These are phyloP conservation scores for Echinops telfairi DNA, from an alignment of 2,113 vertebrate species.

Conservation along the genomic window DNA sequence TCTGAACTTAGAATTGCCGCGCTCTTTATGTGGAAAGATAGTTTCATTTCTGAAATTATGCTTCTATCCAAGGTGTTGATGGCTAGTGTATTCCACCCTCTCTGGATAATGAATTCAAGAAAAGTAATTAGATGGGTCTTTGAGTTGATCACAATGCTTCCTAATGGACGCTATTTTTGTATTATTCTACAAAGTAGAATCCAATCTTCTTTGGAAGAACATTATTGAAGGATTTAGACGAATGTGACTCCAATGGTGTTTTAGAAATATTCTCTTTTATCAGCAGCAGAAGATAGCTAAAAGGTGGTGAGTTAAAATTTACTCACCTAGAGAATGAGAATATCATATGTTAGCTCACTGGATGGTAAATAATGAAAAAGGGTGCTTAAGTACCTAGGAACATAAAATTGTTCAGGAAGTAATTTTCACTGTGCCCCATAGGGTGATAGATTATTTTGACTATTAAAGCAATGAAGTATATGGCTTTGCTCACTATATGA, in stretches of 20 bases:
- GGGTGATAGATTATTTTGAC: background rate
- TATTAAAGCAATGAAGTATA: background rate
- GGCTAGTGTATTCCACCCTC: background rate
- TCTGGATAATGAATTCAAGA: conserved; percentile 43
- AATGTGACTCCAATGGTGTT: background rate
- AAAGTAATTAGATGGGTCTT: conserved; percentile 32
- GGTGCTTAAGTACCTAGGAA: background rate
- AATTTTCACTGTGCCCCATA: background rate
- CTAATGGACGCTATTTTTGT: background rate
- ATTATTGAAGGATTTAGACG: conserved; percentile 24
- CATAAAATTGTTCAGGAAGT: background rate
- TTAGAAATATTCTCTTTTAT: conserved; percentile 10
- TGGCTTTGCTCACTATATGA: background rate
- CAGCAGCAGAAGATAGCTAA: conserved; percentile 27
- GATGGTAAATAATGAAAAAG: too few relatives aligned
- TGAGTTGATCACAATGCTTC: conserved; percentile 35
- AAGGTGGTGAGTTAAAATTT: background rate
- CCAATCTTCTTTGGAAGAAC: background rate
- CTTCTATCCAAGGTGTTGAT: conserved; percentile 62
- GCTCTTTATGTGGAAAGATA: conserved; percentile 68
- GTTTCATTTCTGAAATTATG: conserved; percentile 62
- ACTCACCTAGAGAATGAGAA: too few relatives aligned
- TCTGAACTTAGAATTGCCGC: conserved; percentile 65
- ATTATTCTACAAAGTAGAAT: conserved; percentile 9
- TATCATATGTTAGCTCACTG: too few relatives aligned